Conservation (phyloP, 2,797 vertebrate genomes). For the Leuciscus waleckii region DNA sequence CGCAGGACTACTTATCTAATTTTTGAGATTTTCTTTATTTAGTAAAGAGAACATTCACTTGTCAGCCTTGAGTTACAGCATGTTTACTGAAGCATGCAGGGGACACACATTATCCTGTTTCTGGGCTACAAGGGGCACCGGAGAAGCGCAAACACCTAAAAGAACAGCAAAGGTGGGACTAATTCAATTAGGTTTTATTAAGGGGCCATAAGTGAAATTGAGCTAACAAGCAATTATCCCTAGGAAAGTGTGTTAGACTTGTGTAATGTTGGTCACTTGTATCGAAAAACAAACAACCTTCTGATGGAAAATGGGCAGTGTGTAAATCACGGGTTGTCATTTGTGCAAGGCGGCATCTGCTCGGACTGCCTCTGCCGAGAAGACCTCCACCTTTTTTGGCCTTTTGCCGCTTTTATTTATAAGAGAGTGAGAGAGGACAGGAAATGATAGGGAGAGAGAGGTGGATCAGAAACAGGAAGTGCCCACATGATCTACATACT, state of each 20-base stretch:
- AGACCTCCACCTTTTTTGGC: constrained; percentile 27
- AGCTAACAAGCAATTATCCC: constrained; percentile 69
- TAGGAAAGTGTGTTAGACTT: constrained; percentile 67
- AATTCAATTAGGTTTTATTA: constrained; percentile 82
- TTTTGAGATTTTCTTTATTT: constrained; percentile 71
- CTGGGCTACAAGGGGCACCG: constrained; percentile 71
- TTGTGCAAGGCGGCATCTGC: constrained; percentile 30
- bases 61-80: constrained; percentile 22
- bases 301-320: constrained; percentile 55
- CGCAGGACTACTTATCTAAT: constrained; percentile 69
- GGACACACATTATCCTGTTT: constrained; percentile 71
- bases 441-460: background rate
- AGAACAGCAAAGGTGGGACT: constrained; percentile 58
- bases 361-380: constrained; percentile 16
- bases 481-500: constrained; percentile 4
- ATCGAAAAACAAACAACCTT: constrained; percentile 47
- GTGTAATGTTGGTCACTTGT: constrained; percentile 47
- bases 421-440: constrained; percentile 13
- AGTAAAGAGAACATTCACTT: constrained; percentile 67
- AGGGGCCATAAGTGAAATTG: constrained; percentile 62
- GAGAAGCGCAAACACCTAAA: constrained; percentile 52
- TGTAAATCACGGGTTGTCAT: constrained; percentile 52
- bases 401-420: constrained; percentile 24
- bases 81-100: constrained; percentile 18
- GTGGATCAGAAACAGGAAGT: constrained; percentile 7